Percentiles rank a stretch among this genome's conserved stretches.
Conservation (phyloP, 2,113 vertebrate species). For the Helogale parvula region DNA sequence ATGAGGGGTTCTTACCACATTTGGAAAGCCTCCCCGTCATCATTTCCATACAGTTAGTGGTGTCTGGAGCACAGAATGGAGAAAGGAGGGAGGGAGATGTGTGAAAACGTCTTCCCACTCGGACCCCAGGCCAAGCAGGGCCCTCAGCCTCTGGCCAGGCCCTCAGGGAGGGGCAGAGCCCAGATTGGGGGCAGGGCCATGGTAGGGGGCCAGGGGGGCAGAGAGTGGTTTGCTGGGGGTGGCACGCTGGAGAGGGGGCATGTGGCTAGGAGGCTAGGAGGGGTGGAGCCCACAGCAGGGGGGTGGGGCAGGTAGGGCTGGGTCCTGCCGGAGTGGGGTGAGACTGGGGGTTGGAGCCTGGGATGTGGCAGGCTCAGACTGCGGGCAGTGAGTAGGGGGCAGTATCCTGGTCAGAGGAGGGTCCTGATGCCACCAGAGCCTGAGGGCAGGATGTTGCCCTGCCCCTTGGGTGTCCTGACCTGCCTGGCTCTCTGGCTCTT, state of each 20-base stretch:
- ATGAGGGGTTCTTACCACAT: conserved; percentile 93
- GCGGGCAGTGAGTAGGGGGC: background rate
- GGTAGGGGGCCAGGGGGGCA: background rate
- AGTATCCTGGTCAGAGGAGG: background rate
- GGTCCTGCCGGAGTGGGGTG: accelerated
- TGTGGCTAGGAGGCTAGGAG: background rate
- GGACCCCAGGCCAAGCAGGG: background rate
- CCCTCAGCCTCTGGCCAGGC: background rate
- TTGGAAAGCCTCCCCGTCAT: conserved; percentile 95
- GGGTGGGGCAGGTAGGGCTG: too few relatives aligned
- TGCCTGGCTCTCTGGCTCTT: background rate
- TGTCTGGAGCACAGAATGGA: conserved; percentile 89
- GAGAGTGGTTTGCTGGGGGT: background rate
- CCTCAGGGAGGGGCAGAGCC: background rate
- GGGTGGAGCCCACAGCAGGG: background rate
- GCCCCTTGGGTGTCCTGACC: background rate
- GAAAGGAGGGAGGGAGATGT: conserved; percentile 86
- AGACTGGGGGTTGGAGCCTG: background rate
- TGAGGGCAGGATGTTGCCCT: too few relatives aligned
- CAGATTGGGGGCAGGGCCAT: background rate
- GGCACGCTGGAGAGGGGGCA: too few relatives aligned
- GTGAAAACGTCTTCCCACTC: conserved; percentile 77
- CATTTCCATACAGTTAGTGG: conserved; percentile 92
- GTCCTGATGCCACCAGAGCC: background rate
- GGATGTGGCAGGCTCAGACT: background rate